Base-by-base conservation (phyloP, 1,140 invertebrate genomes). In the Caenorhabditis inopinata region DNA sequence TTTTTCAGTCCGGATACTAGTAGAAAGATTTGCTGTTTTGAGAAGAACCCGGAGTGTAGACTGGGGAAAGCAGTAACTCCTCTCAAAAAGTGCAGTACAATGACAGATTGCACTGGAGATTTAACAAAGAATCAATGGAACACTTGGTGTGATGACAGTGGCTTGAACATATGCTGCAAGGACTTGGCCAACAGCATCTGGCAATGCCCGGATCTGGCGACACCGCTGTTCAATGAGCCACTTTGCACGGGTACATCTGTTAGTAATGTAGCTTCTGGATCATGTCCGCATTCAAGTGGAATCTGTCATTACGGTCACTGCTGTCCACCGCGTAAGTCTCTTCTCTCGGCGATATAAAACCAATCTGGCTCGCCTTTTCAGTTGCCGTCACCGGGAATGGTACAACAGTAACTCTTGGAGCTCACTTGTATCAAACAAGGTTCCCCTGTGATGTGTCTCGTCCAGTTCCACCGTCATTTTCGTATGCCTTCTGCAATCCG, bases 141-240 rank as follows among this genome's bases (percentile, higher is more conserved):
- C 6, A 18, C 12, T 4, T 68, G 58, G 58, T 68, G 58, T 68
- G 58, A 68, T 21, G 58, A 68, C 16, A 12, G n/a, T 9, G 58
- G n/a, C n/a, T n/a, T 9, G 0, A 42, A 68, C 2, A 11, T 68
- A 1, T 68, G 58, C n/a, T 68, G 58, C n/a, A 68, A 68, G 7
- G 58, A 68, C 21, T 6, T 38, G 7, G 58, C 2, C 2, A 38
- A 35, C n/a, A 38, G 9, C 2, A 5, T 21, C n/a, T 38, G 32
- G 58, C 29, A 68, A 42, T 68, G 58, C 38, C 32, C 32, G 58
- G 58, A 68, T 38, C 32, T 38, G 35, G 58, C 32, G 12, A 68
- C 58, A 29, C 58, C 58, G 38, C 21, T 68, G 6, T 68, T 38
- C 32, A 68, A 68, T n/a, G 58, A 68, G n/a, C 58, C 58, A 68